A percentile compares a stretch with the other conserved stretches of the same genome.
Conservation (phyloP, 2,888 invertebrate species). For the Thelaira solivaga region DNA sequence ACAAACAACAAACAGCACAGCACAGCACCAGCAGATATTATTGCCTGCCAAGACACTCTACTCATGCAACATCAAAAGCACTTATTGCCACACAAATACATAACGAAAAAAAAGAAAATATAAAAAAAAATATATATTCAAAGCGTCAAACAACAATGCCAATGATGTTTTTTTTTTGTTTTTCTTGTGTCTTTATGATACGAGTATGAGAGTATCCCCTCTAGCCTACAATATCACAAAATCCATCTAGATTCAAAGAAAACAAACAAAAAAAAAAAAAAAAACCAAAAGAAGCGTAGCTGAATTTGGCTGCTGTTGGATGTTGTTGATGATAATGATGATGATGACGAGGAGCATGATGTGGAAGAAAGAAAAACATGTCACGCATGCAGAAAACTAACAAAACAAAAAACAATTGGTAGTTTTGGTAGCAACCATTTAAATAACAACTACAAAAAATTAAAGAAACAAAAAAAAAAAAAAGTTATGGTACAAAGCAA, state of each 20-base stretch:
- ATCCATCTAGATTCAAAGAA: conserved; percentile 46
- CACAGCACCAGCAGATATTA: no score
- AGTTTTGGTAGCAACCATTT: conserved; percentile 56
- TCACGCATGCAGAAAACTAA: conserved; percentile 68
- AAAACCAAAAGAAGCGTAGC: neutral
- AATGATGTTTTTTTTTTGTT: conserved; percentile 52
- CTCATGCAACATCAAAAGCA: conserved; percentile 60
- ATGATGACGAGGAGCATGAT: conserved; percentile 28
- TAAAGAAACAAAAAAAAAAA: conserved; percentile 4
- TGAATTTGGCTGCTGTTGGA: neutral
- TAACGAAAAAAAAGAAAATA: conserved; percentile 4
- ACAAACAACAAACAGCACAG: conserved; percentile 5
- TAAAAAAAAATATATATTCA: conserved; percentile 19
- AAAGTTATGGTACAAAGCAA: neutral
- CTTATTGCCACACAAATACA: conserved; percentile 50
- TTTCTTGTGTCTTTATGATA: conserved; percentile 21
- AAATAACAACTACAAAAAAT: neutral
- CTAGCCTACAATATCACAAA: conserved; percentile 47
- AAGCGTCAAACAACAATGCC: conserved; percentile 62
- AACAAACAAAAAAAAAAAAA: neutral
- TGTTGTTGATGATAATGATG: conserved; percentile 5
- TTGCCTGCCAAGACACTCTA: conserved; percentile 23
- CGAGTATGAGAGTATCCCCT: conserved; percentile 39
- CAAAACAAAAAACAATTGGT: conserved; percentile 61
- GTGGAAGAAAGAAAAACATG: conserved; percentile 67